Percentiles rank a stretch among this genome's conserved stretches.
Conservation (phyloP, 1,140 invertebrate genomes). For the Macrostomum lignano region DNA sequence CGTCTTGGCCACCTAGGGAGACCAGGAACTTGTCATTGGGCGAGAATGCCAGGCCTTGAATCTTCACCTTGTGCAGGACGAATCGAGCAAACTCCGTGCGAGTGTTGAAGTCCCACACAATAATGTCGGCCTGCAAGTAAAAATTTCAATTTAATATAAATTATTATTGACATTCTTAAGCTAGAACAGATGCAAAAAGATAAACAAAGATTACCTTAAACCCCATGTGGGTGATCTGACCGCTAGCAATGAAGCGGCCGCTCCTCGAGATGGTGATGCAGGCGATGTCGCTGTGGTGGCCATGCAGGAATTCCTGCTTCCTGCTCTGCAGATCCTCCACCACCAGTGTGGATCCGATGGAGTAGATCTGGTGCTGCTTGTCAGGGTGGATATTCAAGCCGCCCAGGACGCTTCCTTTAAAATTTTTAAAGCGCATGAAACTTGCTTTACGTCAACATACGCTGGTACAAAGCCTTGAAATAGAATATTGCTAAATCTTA, state of each 20-base stretch:
- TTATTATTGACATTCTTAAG: too few species aligned
- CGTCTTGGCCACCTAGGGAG: conserved; percentile 57
- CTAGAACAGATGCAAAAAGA: too few species aligned
- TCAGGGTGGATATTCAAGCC: conserved; percentile 48
- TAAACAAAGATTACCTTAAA: too few species aligned
- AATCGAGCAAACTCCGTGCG: conserved; percentile 36
- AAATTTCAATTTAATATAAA: too few species aligned
- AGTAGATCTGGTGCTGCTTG: conserved; percentile 43
- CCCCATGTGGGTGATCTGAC: conserved; percentile 58
- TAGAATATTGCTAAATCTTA: too few species aligned
- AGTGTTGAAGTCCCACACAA: conserved; percentile 51
- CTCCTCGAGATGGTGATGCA: conserved; percentile 44
- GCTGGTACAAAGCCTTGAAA: too few species aligned
- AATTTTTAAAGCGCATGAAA: too few species aligned
- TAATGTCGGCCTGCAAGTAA: conserved; percentile 48
- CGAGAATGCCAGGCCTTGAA: conserved; percentile 51
- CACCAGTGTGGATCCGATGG: conserved; percentile 51
- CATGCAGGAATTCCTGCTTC: conserved; percentile 44
- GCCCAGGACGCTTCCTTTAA: conserved; percentile 32
- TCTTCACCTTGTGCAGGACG: conserved; percentile 51
- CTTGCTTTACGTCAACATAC: too few species aligned
- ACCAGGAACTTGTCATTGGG: conserved; percentile 46
- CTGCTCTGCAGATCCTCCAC: conserved; percentile 42
- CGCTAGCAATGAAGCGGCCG: conserved; percentile 52
- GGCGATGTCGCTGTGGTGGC: conserved; percentile 53